Base-by-base conservation (phyloP, 2,797 vertebrate species). In the Gymnopithys bicolor region DNA sequence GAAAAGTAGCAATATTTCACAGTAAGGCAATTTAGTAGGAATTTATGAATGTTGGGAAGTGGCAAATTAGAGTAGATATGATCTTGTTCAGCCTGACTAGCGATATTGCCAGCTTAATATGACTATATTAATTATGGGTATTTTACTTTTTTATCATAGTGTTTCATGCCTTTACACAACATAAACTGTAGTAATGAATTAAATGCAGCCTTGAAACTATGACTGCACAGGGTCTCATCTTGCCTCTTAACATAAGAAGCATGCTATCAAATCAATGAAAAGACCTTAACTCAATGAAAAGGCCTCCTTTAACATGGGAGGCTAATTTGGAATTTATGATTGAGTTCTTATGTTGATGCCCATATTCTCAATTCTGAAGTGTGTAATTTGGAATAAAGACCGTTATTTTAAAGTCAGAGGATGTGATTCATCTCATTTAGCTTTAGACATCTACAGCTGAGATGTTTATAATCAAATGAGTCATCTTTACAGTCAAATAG, bases 251-350 rank as follows among this genome's bases (percentile, higher is more conserved):
- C 43, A 78, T 75, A 93, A 90, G 55, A 94, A 84, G 69, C 58
- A 35, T 87, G 66, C 6, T 90, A 96, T 93, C 67, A 89, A 63
- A 53, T 84, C 75, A 77, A 7, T 94, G 71, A 94, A 96, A 95
- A 95, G 84, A 75, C 83, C 82, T 90, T 90, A 90, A 83, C 71
- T 89, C 79, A 90, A 51, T 91, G 67, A 94, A 94, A 96, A 95
- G 59, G 5, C 64, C 64, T 92, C 23, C 21, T 52, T 84, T 95
- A 92, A 85, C 1, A 0, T 91, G 55, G 83, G 91, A 96, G 74
- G 83, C 90, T 95, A 96, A 93, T 96, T 95, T 93, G 51, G 63
- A 94, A 87, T 95, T 95, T 95, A 89, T 91, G 80, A 95, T 87
- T 95, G 66, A 84, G 74, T 96, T 94, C 83, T 91, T 94, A 63